phyloP scores from a whole-genome alignment of 2,113 vertebrate species.

The Scomber japonicus region DNA sequence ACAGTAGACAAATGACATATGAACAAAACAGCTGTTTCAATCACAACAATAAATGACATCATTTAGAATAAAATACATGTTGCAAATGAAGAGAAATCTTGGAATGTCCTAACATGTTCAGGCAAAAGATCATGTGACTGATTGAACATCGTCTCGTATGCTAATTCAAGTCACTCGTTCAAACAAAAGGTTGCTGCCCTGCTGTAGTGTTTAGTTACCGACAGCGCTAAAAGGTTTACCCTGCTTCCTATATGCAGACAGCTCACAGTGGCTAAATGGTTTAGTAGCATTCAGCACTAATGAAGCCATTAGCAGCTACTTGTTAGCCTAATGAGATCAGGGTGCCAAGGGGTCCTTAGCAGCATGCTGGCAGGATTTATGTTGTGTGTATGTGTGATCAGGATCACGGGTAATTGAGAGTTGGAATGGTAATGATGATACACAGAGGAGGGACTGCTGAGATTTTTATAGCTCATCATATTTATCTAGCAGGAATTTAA shows the following conservation, averaged over 20 bases:
- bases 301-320: conserved; percentile 60
- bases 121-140: neutral
- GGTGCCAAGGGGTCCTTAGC: conserved; percentile 13
- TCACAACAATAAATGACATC: no score
- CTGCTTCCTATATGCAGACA: conserved; percentile 31
- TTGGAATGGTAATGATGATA: conserved; percentile 1
- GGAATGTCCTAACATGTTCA: no score
- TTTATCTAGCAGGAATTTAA: no score
- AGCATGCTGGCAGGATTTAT: conserved; percentile 22
- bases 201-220: conserved; percentile 14
- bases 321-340: conserved; percentile 75
- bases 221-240: conserved; percentile 59
- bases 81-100: no score
- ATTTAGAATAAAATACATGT: no score
- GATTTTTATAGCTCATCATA: neutral
- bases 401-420: conserved; percentile 47
- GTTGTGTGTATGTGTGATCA: conserved; percentile 38
- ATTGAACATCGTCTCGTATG: neutral
- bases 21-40: no score
- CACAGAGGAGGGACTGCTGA: neutral
- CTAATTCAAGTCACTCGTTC: neutral
- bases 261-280: conserved; percentile 56
- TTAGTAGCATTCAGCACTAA: conserved; percentile 64
- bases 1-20: no score
- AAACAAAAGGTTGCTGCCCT: conserved; percentile 20